These are phyloP conservation scores for Ceratina japonica DNA, from an alignment of 1,140 invertebrate species.

Conservation along the genomic window DNA sequence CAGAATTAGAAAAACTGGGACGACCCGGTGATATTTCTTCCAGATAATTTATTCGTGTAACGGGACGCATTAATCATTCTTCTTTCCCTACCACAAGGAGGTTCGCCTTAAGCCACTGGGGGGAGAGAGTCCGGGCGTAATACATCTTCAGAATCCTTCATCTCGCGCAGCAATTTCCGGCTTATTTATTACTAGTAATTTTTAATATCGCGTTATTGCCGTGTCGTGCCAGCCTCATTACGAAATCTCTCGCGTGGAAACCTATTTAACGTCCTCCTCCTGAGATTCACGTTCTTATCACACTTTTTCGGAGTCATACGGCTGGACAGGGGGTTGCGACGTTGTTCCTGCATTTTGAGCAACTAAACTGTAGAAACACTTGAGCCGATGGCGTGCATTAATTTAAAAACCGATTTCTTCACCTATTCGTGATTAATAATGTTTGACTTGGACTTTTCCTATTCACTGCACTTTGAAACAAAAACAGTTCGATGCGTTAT, in stretches of 20 bases:
- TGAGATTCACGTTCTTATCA: too few relatives aligned
- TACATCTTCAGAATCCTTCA: constrained; percentile 15
- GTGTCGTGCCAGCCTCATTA: background rate
- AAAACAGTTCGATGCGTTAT: too few relatives aligned
- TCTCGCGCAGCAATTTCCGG: constrained; percentile 15
- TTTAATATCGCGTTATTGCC: constrained; percentile 35
- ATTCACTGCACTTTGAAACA: too few relatives aligned
- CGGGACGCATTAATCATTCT: background rate
- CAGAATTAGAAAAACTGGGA: too few relatives aligned
- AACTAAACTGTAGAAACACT: too few relatives aligned
- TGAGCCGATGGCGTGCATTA: too few relatives aligned
- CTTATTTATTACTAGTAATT: constrained; percentile 36
- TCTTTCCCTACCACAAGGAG: background rate
- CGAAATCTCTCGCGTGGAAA: constrained; percentile 24
- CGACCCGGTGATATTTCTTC: background rate
- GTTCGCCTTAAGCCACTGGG: background rate
- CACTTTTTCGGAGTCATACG: too few relatives aligned
- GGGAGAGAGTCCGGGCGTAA: background rate
- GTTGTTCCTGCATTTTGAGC: too few relatives aligned
- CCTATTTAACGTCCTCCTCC: background rate
- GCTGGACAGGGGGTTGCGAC: too few relatives aligned
- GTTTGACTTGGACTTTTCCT: too few relatives aligned
- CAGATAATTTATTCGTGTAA: background rate
- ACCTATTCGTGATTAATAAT: too few relatives aligned
- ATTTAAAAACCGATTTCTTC: too few relatives aligned